A percentile compares a stretch with the other conserved stretches of the same genome.
These are phyloP conservation scores for Scarus forsteni DNA, from an alignment of 2,797 vertebrate genomes.

Conservation along the genomic window DNA sequence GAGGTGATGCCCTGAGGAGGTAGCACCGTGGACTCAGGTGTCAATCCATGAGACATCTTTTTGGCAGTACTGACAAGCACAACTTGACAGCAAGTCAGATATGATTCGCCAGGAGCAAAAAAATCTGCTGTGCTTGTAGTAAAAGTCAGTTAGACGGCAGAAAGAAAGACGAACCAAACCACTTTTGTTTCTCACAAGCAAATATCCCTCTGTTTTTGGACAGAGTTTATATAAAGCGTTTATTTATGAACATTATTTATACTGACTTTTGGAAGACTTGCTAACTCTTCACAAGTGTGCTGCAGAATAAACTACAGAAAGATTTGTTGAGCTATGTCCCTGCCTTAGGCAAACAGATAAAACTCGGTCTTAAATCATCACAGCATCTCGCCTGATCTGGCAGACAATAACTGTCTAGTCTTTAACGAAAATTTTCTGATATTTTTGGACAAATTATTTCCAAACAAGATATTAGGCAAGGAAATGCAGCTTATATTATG, in stretches of 20 bases:
- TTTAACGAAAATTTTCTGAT: background rate
- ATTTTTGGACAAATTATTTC: no score
- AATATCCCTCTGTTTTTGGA: background rate
- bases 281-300: background rate
- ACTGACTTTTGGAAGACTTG: background rate
- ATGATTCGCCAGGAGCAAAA: conserved; percentile 15
- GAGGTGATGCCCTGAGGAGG: background rate
- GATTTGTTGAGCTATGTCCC: conserved; percentile 14
- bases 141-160: background rate
- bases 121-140: conserved; percentile 12
- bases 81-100: conserved; percentile 31
- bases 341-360: background rate
- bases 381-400: no score
- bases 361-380: background rate
- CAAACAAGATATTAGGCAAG: no score
- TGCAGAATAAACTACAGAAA: background rate
- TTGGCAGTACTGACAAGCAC: background rate
- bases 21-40: conserved; percentile 8
- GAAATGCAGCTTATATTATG: no score
- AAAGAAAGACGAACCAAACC: background rate
- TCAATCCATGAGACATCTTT: conserved; percentile 33
- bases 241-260: background rate
- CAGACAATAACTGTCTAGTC: background rate
- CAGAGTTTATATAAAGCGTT: background rate
- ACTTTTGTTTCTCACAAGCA: background rate